Evolutionary conservation across 1,140 invertebrate genomes (phyloP), one percentile per base, ranked within the genome.

Genomic region (Araneus ventricosus): DNA sequence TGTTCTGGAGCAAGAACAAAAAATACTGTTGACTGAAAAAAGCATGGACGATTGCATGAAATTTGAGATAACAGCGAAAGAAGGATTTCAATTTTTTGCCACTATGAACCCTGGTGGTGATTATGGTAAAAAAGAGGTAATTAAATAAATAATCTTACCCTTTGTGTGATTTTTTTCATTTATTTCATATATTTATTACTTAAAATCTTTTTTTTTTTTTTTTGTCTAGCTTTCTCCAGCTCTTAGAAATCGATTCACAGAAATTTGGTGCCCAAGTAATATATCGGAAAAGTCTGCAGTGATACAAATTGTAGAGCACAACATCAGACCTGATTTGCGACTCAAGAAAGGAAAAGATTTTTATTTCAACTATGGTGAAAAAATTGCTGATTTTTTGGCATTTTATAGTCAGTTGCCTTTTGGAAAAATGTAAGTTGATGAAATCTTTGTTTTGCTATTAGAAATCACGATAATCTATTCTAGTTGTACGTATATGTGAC

Each of bases 71-170:
- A 96, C 96, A 52, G 99, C 99, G 0, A 95, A 97, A 93, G 94
- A 97, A 22, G 96, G 97, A 20, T 99, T 99, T 95, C 97, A 98
- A 94, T 98, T 99, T 94, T 97, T 99, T 90, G 98, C 98, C 10
- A 99, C 99, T 0, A 99, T 99, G 99, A 99, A 99, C 96, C 99
- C 99, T 34, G 99, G 99, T 27, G 99, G 99, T 17, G 99, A 99
- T 96, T 99, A 98, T 96, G 99, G 99, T 0, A 99, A 99, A 95
- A 99, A 99, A 96, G 99, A 99, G 95, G 97, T 97, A 94, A 87
- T 87, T 41, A 70, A 70, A 70, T 30, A 0, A n/a, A 14, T 17
- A 52, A 52, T 52, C 17, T 14, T 14, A 52, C 75, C 3, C 7
- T 27, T 63, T 63, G 4, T 27, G n/a, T 79, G 5, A 39, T 14